Percentiles rank a stretch among this genome's conserved stretches.
phyloP scores from a whole-genome alignment of 2,888 invertebrate species.

The Amphipoea lucens region DNA sequence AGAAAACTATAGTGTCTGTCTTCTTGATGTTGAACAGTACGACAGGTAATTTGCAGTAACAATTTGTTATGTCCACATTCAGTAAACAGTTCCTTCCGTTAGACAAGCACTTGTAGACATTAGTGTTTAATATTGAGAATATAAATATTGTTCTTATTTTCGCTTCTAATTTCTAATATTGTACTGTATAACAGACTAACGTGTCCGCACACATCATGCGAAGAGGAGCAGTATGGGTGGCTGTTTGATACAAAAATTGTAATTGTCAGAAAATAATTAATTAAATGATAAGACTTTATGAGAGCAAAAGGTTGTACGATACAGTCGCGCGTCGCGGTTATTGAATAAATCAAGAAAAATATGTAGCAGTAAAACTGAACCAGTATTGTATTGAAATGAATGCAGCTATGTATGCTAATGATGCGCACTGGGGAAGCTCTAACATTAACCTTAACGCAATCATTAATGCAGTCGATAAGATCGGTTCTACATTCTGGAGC shows the following conservation, averaged over 20 bases:
- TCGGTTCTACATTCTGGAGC: slow-evolving; percentile 63
- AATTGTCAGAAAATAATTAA: slow-evolving; percentile 72
- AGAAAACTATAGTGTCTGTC: slow-evolving; percentile 33
- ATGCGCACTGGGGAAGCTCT: slow-evolving; percentile 34
- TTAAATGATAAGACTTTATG: slow-evolving; percentile 75
- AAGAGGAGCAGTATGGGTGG: slow-evolving; percentile 65
- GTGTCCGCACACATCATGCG: slow-evolving; percentile 39
- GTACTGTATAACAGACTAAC: slow-evolving; percentile 30
- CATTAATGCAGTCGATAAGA: slow-evolving; percentile 64
- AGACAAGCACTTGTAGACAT: slow-evolving; percentile 48
- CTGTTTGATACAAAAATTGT: slow-evolving; percentile 60
- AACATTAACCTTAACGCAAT: slow-evolving; percentile 56
- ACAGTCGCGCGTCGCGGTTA: slow-evolving; percentile 47
- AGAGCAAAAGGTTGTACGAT: slow-evolving; percentile 75
- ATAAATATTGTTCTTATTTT: slow-evolving; percentile 50
- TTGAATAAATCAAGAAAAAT: slow-evolving; percentile 67
- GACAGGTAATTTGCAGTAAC: slow-evolving; percentile 48
- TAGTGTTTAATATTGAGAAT: slow-evolving; percentile 46
- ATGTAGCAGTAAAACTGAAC: slow-evolving; percentile 45
- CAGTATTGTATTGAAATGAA: slow-evolving; percentile 48
- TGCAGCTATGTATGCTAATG: slow-evolving; percentile 50
- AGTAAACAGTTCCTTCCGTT: slow-evolving; percentile 57
- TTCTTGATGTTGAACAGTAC: slow-evolving; percentile 50
- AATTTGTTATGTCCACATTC: slow-evolving; percentile 58
- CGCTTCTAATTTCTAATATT: slow-evolving; percentile 37